Conservation (phyloP, 2,888 invertebrate species). For the Calliphora vomitoria region DNA sequence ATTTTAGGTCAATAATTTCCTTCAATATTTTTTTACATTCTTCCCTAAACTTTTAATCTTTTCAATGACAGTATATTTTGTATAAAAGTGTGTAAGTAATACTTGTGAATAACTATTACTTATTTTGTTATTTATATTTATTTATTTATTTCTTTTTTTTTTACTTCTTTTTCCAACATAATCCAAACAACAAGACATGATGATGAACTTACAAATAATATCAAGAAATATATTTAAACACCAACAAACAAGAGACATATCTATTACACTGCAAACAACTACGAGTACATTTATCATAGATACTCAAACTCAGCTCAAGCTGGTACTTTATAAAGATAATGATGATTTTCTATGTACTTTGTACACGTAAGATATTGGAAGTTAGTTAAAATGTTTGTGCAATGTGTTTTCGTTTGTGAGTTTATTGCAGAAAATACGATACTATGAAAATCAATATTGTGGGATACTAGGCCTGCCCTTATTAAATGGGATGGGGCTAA, state of each 20-base stretch:
- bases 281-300: slow-evolving; percentile 31
- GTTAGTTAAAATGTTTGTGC: slow-evolving; percentile 26
- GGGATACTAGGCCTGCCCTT: too few species aligned
- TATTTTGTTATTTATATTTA: slow-evolving; percentile 39
- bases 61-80: slow-evolving; percentile 15
- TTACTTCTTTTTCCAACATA: slow-evolving; percentile 25
- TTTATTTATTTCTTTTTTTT: neutral
- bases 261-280: slow-evolving; percentile 53
- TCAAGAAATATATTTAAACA: slow-evolving; percentile 29
- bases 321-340: slow-evolving; percentile 28
- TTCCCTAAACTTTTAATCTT: neutral
- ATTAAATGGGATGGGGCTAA: too few species aligned
- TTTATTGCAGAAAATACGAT: slow-evolving; percentile 32
- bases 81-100: slow-evolving; percentile 10
- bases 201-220: slow-evolving; percentile 57
- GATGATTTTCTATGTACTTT: slow-evolving; percentile 24
- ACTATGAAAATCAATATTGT: slow-evolving; percentile 44
- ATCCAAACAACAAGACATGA: slow-evolving; percentile 37
- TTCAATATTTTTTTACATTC: too few species aligned
- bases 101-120: slow-evolving; percentile 42
- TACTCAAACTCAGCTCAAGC: neutral
- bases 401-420: slow-evolving; percentile 6
- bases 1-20: neutral
- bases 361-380: slow-evolving; percentile 22
- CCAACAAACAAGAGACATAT: slow-evolving; percentile 57